Evolutionary conservation across 2,797 vertebrate genomes (phyloP), one percentile per base, ranked within the genome.

Genomic region (Scleropages formosus): DNA sequence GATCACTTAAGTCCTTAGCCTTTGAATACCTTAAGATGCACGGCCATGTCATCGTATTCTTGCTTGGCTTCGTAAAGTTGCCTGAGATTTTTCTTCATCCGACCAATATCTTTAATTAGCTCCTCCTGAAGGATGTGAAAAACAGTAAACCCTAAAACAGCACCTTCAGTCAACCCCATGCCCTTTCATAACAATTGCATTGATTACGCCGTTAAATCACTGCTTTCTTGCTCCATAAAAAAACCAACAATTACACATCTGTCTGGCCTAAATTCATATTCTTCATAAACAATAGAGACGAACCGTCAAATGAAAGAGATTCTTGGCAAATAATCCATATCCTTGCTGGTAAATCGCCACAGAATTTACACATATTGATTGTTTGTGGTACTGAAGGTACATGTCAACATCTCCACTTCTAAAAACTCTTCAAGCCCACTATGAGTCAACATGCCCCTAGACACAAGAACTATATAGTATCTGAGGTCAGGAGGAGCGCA

Each of bases 61-160:
- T 94, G 91, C 74, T 94, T 94, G 84, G 88, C 87, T 83, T 93
- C 91, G 80, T 94, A 94, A 72, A 94, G 88, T 75, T 79, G 68
- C 2, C 88, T 84, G 78, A 94, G 84, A 75, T 78, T 87, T 78
- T 92, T 92, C 85, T 94, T 94, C 51, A 93, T 76, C 9, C 91
- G 92, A 49, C 78, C 60, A 69, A 93, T 73, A 26, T 91, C 89
- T 18, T 83, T 82, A 78, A 82, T 89, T 70, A 93, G 74, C 77
- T 87, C 89, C 24, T 78, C 85, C 92, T 93, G n/a, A 49, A 73
- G 60, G 61, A 66, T 61, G 8, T 70, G n/a, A 62, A 1, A 8
- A 58, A n/a, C 62, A 15, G 13, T 9, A 47, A 11, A 71, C 13
- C 6, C 46, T 61, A 15, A 39, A 39, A 39, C 39, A n/a, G n/a